A percentile compares a stretch with the other conserved stretches of the same genome.
These are phyloP conservation scores for Sternotherus odoratus DNA, from an alignment of 2,797 vertebrate species.

Conservation along the genomic window DNA sequence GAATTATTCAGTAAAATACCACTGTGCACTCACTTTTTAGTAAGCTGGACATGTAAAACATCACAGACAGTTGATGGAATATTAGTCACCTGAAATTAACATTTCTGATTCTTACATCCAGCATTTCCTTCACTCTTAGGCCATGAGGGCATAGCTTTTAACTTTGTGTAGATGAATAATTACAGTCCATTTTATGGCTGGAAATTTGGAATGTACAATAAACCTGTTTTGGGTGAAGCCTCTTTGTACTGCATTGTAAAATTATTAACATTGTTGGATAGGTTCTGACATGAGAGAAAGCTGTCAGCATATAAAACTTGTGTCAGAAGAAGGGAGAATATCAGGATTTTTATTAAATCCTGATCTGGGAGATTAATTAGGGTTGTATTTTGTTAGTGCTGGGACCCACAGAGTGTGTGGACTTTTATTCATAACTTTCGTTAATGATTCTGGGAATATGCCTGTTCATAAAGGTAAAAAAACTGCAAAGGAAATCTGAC, in stretches of 20 bases:
- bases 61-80: not conserved
- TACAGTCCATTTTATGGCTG: not conserved
- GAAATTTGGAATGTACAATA: not conserved
- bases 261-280: not conserved
- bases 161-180: not conserved
- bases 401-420: not conserved
- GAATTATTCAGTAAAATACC: not conserved
- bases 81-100: not conserved
- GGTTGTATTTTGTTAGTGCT: not conserved
- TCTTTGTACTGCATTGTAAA: not conserved
- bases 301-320: not conserved
- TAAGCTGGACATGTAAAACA: not conserved
- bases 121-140: not conserved
- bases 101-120: not conserved
- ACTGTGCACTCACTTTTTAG: not conserved
- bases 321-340: not conserved
- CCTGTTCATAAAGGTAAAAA: not conserved
- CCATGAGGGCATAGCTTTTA: not conserved
- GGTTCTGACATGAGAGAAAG: not conserved
- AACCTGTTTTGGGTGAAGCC: not conserved
- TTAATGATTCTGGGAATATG: not conserved
- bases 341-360: not conserved
- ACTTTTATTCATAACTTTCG: not conserved
- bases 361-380: not conserved
- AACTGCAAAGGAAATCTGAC: not conserved